Evolutionary conservation across 1,140 invertebrate genomes (phyloP).

Genomic region (Rhyzopertha dominica): DNA sequence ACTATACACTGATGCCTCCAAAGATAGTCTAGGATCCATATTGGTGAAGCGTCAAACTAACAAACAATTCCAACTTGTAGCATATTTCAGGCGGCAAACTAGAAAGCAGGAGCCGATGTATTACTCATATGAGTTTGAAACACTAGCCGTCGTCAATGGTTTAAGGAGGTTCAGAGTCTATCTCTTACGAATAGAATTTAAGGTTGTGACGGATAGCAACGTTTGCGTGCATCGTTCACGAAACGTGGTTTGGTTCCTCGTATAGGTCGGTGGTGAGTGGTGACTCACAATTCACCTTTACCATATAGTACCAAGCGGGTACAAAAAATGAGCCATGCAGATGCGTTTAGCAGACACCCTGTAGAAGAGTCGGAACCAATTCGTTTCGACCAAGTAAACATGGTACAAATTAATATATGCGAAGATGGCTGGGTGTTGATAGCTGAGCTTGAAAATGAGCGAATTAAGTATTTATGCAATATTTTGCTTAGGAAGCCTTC

Average conservation of each 20-base stretch:
- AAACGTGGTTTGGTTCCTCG: slow-evolving; percentile 32
- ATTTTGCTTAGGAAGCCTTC: slow-evolving; percentile 17
- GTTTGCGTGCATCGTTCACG: slow-evolving; percentile 15
- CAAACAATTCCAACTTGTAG: slow-evolving; percentile 14
- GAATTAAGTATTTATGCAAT: slow-evolving; percentile 9
- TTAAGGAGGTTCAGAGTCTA: slow-evolving; percentile 27
- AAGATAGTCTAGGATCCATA: slow-evolving; percentile 31
- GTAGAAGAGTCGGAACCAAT: background rate
- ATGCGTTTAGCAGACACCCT: slow-evolving; percentile 35
- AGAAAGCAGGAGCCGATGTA: slow-evolving; percentile 24
- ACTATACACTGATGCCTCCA: slow-evolving; percentile 39
- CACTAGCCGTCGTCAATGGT: slow-evolving; percentile 19
- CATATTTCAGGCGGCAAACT: slow-evolving; percentile 25
- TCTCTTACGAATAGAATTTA: slow-evolving; percentile 22
- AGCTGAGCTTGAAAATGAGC: slow-evolving; percentile 17
- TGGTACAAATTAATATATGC: slow-evolving; percentile 8
- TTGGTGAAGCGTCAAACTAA: slow-evolving; percentile 33
- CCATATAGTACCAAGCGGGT: slow-evolving; percentile 31
- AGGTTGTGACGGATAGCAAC: slow-evolving; percentile 32
- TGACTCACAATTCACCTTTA: slow-evolving; percentile 32
- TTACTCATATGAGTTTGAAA: slow-evolving; percentile 43
- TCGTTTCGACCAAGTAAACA: background rate
- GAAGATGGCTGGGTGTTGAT: slow-evolving; percentile 19
- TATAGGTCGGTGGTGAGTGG: slow-evolving; percentile 35
- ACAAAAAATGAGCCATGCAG: slow-evolving; percentile 33